Evolutionary conservation across 1,140 invertebrate species (phyloP).

Genomic region (Hetaerina americana): DNA sequence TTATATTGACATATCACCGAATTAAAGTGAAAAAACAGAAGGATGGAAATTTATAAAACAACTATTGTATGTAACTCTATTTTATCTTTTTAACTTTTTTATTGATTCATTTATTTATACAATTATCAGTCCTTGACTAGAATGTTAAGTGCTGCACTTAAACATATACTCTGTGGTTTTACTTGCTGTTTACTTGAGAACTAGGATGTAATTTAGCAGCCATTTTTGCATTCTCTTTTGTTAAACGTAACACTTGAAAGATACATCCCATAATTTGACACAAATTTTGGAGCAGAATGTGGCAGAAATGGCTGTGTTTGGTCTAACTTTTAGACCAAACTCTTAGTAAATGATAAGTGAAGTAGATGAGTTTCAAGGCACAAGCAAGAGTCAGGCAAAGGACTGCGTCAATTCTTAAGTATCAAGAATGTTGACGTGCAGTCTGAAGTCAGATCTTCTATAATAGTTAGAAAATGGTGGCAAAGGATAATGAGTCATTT

Average conservation of each 20-base stretch:
- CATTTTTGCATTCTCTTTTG: no score
- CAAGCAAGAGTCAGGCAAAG: neutral
- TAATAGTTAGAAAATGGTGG: neutral
- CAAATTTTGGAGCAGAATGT: neutral
- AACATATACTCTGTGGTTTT: no score
- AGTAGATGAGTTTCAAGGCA: neutral
- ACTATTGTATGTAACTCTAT: no score
- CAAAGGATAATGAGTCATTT: neutral
- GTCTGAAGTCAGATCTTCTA: neutral
- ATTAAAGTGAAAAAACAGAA: neutral
- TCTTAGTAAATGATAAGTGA: neutral
- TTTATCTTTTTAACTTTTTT: no score
- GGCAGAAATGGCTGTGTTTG: neutral
- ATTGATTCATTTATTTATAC: no score
- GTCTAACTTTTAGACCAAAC: neutral
- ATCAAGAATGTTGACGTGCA: neutral
- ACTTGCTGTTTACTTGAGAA: no score
- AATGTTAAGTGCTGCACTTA: no score
- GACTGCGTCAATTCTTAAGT: neutral
- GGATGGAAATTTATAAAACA: neutral
- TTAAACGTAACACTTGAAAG: no score
- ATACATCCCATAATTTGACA: no score
- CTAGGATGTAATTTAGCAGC: no score
- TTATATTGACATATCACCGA: neutral
- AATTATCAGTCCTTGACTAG: no score